Evolutionary conservation across 1,140 invertebrate species (phyloP).

Genomic region (Penaeus japonicus): DNA sequence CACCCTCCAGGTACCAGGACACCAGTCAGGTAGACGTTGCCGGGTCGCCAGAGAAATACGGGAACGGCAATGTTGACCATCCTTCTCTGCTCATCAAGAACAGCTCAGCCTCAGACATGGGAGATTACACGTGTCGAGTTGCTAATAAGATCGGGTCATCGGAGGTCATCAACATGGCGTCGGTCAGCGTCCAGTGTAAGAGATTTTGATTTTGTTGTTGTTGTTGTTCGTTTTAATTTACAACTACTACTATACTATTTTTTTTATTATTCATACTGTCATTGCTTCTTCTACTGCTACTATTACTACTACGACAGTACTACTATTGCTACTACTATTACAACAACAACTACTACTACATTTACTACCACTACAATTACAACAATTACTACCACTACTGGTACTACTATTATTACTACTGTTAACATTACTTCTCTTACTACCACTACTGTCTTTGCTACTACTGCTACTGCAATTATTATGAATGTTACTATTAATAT

Average conservation of each 20-base stretch:
- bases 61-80: slow-evolving; percentile 77
- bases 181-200: slow-evolving; percentile 83
- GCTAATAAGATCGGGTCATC: slow-evolving; percentile 78
- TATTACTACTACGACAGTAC: not conserved
- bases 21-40: slow-evolving; percentile 73
- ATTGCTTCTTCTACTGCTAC: not conserved
- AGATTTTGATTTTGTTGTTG: slow-evolving; percentile 57
- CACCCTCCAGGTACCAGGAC: slow-evolving; percentile 75
- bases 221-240: not conserved
- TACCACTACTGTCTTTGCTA: too few relatives aligned
- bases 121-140: slow-evolving; percentile 80
- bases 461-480: too few relatives aligned
- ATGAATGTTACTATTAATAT: too few relatives aligned
- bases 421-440: too few relatives aligned
- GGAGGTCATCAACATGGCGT: slow-evolving; percentile 74
- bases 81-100: slow-evolving; percentile 80
- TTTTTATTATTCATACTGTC: too few relatives aligned
- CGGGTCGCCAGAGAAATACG: slow-evolving; percentile 71
- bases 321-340: too few relatives aligned
- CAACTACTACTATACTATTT: not conserved
- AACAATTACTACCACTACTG: too few relatives aligned
- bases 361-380: too few relatives aligned
- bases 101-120: slow-evolving; percentile 78
- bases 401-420: too few relatives aligned
- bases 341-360: too few relatives aligned